A percentile compares a stretch with the other conserved stretches of the same genome.
These are phyloP conservation scores for Diarsia dahlii DNA, from an alignment of 2,888 invertebrate genomes.

Conservation along the genomic window DNA sequence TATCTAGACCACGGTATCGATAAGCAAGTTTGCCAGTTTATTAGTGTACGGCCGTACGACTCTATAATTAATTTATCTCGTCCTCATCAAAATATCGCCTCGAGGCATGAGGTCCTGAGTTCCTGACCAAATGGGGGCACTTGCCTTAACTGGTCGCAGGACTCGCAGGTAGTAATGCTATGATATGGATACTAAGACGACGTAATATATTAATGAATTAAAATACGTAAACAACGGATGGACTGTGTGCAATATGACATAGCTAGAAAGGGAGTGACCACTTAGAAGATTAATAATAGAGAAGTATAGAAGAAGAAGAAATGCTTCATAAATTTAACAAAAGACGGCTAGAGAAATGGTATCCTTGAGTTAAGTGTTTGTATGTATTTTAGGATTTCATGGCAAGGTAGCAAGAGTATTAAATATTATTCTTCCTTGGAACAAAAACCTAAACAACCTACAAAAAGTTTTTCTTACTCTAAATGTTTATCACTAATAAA, in stretches of 20 bases:
- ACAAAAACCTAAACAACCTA: background rate
- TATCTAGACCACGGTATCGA: slow-evolving; percentile 77
- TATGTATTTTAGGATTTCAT: too few species aligned
- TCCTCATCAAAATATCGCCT: slow-evolving; percentile 86
- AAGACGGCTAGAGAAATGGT: too few species aligned
- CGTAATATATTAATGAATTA: slow-evolving; percentile 32
- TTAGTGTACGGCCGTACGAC: slow-evolving; percentile 74
- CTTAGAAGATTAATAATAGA: background rate
- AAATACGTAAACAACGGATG: background rate
- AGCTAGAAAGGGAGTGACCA: background rate
- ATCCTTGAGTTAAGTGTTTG: too few species aligned
- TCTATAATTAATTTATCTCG: slow-evolving; percentile 86
- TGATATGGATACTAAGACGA: slow-evolving; percentile 24
- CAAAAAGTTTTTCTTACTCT: background rate
- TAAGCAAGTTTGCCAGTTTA: slow-evolving; percentile 81
- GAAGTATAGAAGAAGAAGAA: background rate
- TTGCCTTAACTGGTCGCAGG: slow-evolving; percentile 50
- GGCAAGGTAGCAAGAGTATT: too few species aligned
- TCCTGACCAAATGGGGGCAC: slow-evolving; percentile 72
- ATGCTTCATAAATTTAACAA: too few species aligned
- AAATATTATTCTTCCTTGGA: background rate
- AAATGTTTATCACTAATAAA: too few species aligned
- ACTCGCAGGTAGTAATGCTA: slow-evolving; percentile 46
- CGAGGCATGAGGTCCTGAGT: slow-evolving; percentile 82
- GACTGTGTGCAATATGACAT: background rate